Evolutionary conservation across 1,140 invertebrate genomes (phyloP).

Genomic region (Caenorhabditis remanei): DNA sequence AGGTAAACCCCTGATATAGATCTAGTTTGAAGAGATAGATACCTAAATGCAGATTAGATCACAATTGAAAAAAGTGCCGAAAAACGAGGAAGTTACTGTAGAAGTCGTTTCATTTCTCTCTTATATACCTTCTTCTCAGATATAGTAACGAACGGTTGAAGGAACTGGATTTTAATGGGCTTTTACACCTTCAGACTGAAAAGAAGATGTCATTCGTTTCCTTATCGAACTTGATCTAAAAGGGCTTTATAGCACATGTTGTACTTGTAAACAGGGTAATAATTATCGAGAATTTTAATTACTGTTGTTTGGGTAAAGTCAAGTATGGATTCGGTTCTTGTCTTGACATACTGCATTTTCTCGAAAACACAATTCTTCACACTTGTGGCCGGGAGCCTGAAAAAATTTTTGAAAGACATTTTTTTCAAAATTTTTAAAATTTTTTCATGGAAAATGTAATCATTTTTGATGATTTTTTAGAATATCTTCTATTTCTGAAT

Average conservation of each 20-base stretch:
- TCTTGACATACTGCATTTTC: no score
- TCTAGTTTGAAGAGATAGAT: conserved; percentile 23
- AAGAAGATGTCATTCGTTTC: conserved; percentile 9
- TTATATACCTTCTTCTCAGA: conserved; percentile 12
- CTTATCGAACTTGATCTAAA: conserved; percentile 28
- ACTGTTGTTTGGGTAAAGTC: background rate
- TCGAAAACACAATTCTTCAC: no score
- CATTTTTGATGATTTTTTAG: no score
- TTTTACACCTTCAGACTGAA: conserved; percentile 19
- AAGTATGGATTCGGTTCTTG: no score
- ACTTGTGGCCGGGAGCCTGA: no score
- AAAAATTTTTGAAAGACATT: no score
- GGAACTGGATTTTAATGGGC: conserved; percentile 45
- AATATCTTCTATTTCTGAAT: no score
- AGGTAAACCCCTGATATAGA: conserved; percentile 13
- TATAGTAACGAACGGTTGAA: conserved; percentile 19
- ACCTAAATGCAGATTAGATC: conserved; percentile 27
- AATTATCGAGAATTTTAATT: background rate
- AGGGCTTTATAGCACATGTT: conserved; percentile 1
- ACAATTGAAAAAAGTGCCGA: background rate
- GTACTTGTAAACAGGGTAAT: background rate
- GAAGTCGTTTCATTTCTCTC: background rate
- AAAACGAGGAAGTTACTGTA: conserved; percentile 38
- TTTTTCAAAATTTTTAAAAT: no score
- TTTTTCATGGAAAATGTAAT: no score